Evolutionary conservation across 2,888 invertebrate species (phyloP).

Genomic region (Cosmia trapezina): DNA sequence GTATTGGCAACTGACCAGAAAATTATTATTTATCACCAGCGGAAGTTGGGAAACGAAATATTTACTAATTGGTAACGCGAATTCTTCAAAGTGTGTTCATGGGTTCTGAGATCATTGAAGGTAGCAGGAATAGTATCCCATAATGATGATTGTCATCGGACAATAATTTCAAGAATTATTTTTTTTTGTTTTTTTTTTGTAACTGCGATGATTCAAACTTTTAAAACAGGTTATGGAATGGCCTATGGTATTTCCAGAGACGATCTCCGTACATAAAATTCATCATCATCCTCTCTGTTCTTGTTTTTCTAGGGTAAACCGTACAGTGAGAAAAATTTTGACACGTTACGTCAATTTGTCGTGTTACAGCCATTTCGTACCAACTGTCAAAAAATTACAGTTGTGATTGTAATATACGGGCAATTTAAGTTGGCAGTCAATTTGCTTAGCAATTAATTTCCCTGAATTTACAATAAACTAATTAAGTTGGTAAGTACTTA

Average conservation of each 20-base stretch:
- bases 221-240: neutral
- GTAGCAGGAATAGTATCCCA: conserved; percentile 56
- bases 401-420: neutral
- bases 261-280: neutral
- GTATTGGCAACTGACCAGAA: conserved; percentile 77
- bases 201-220: conserved; percentile 20
- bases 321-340: too few species aligned
- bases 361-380: too few species aligned
- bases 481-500: too few species aligned
- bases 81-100: conserved; percentile 66
- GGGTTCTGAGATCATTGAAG: conserved; percentile 63
- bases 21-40: conserved; percentile 66
- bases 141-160: conserved; percentile 46
- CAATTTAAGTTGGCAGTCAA: too few species aligned
- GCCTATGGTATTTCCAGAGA: neutral
- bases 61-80: conserved; percentile 68
- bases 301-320: too few species aligned
- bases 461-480: too few species aligned
- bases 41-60: conserved; percentile 74
- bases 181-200: conserved; percentile 19
- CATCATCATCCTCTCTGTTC: too few species aligned
- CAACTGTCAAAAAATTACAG: neutral
- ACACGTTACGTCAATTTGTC: too few species aligned
- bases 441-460: too few species aligned
- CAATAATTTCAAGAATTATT: conserved; percentile 47